Evolutionary conservation across 2,797 vertebrate genomes (phyloP).

Genomic region (Acipenser ruthenus): DNA sequence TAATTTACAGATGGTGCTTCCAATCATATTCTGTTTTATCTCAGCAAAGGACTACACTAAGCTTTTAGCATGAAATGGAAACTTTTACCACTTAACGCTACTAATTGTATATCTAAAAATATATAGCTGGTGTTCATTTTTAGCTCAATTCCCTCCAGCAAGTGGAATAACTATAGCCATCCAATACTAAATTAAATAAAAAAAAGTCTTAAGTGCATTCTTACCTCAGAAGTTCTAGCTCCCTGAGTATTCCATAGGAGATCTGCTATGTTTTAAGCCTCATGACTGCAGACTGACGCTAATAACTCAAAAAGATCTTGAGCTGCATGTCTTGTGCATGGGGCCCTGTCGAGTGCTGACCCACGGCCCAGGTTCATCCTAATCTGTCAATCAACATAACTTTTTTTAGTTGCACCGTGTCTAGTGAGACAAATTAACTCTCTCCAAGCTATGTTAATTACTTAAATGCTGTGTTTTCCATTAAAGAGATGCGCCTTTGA

Average conservation of each 20-base stretch:
- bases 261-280: constrained; percentile 2
- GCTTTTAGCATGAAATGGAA: not conserved
- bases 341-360: not conserved
- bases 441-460: not conserved
- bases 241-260: not conserved
- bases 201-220: not conserved
- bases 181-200: not conserved
- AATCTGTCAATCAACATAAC: constrained; percentile 19
- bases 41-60: too few relatives aligned
- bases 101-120: constrained; percentile 3
- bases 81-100: not conserved
- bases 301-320: constrained; percentile 6
- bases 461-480: not conserved
- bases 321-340: not conserved
- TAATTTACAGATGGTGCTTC: too few relatives aligned
- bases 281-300: not conserved
- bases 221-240: not conserved
- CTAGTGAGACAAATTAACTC: constrained; percentile 19
- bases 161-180: not conserved
- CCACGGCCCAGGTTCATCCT: constrained; percentile 9
- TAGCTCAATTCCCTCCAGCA: not conserved
- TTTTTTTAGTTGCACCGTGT: not conserved
- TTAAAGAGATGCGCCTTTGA: not conserved
- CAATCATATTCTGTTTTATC: too few relatives aligned
- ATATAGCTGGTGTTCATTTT: not conserved